Base-by-base conservation (phyloP, 2,888 invertebrate species). In the Ennomos fuscantarius region DNA sequence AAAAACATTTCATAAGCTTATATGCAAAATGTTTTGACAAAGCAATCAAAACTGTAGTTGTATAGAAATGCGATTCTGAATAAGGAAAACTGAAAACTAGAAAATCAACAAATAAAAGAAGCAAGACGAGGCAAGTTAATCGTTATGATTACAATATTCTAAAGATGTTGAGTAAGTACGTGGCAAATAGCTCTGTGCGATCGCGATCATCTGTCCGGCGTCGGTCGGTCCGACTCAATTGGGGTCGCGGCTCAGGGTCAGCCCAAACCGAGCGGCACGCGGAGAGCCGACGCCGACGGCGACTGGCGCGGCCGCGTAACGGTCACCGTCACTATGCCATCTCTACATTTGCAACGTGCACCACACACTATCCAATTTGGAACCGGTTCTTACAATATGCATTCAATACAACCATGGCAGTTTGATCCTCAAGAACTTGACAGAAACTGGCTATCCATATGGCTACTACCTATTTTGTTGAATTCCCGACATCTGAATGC, bases 181-280 rank as follows among this genome's bases (percentile, higher is more conserved):
- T 64, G 60, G 60, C 62, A 68, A 57, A 53, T 62, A 57, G 41
- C 42, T n/a, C n/a, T 33, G 55, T 39, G 46, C 24, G 24, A 24
- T 10, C 45, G 41, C 34, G 10, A 35, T 34, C 32, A 40, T 50
- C 43, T 47, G 50, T 35, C 40, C 58, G 68, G 66, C 63, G 59
- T 66, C 65, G 63, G 66, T 67, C 62, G 63, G 45, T 53, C 15
- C 45, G 46, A 60, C 36, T 33, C 66, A 68, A 74, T 73, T 65
- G 71, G 70, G 75, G 79, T 70, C 73, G 71, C 61, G 59, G 42
- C 61, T 67, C 70, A 75, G 75, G 81, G 80, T 76, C 81, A 74
- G 69, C 70, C 75, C 65, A 73, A 75, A 73, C 48, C 67, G 65
- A 24, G 24, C 24, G 2, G 6, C 6, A 24, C 24, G 24, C 24